These are phyloP conservation scores for Lophius piscatorius DNA, from an alignment of 2,113 vertebrate genomes.

Conservation along the genomic window DNA sequence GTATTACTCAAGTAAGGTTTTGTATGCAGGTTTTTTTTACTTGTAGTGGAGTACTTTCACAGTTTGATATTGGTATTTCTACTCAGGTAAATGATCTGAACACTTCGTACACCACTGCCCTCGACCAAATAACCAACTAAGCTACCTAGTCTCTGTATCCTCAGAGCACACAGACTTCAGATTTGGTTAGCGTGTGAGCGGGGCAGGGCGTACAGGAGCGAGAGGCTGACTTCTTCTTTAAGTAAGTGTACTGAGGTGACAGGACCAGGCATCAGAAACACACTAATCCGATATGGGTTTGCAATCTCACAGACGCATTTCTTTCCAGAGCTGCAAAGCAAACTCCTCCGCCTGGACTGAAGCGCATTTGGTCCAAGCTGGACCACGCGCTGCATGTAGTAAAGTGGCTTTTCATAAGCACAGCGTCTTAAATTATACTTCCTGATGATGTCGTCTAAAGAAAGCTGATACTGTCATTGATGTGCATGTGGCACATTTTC, in stretches of 20 bases:
- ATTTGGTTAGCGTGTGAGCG: constrained; percentile 44
- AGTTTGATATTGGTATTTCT: too few relatives aligned
- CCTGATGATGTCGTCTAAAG: background rate
- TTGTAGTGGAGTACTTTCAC: too few relatives aligned
- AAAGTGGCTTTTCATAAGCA: constrained; percentile 36
- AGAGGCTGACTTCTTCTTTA: constrained; percentile 60
- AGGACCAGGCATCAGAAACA: constrained; percentile 47
- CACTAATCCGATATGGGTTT: constrained; percentile 68
- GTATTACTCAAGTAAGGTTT: too few relatives aligned
- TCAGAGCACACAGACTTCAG: constrained; percentile 63
- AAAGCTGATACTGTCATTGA: constrained; percentile 26
- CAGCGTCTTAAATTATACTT: background rate
- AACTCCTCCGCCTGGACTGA: constrained; percentile 49
- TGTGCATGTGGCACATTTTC: constrained; percentile 28
- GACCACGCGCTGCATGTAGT: constrained; percentile 13
- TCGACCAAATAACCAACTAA: constrained; percentile 68
- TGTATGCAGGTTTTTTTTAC: too few relatives aligned
- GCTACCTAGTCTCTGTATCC: constrained; percentile 64
- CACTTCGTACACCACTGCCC: too few relatives aligned
- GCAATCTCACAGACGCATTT: constrained; percentile 61
- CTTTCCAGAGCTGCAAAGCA: constrained; percentile 62
- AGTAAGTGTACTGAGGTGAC: constrained; percentile 64
- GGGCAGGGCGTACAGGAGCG: constrained; percentile 33
- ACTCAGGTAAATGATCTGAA: too few relatives aligned
- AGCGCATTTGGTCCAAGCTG: background rate